These are phyloP conservation scores for Tribolium freemani DNA, from an alignment of 2,888 invertebrate genomes.

Conservation along the genomic window DNA sequence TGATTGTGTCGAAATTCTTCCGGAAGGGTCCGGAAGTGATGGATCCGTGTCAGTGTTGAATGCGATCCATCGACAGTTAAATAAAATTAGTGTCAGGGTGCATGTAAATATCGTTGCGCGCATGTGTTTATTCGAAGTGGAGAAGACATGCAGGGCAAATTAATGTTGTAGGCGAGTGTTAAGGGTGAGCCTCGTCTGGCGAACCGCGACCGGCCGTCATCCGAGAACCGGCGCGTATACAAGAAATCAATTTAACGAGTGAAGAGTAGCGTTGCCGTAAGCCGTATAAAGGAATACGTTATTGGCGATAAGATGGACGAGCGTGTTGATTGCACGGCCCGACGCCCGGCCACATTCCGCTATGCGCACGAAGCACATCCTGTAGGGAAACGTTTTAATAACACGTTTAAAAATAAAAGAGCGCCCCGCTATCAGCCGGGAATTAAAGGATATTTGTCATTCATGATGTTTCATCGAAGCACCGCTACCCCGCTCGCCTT, in stretches of 20 bases:
- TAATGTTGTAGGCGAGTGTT: conserved; percentile 63
- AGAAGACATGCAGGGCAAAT: conserved; percentile 66
- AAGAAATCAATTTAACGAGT: conserved; percentile 62
- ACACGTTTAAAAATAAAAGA: conserved; percentile 57
- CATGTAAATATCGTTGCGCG: conserved; percentile 60
- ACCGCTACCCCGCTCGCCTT: conserved; percentile 27
- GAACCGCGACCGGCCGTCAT: conserved; percentile 58
- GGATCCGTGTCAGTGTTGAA: conserved; percentile 48
- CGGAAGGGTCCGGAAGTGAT: conserved; percentile 37
- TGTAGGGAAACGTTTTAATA: conserved; percentile 56
- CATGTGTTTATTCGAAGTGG: conserved; percentile 60
- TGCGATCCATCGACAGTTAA: conserved; percentile 57
- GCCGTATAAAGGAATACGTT: conserved; percentile 64
- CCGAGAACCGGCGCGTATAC: conserved; percentile 53
- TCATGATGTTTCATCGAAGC: conserved; percentile 54
- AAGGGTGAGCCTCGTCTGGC: conserved; percentile 60
- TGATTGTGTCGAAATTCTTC: conserved; percentile 17
- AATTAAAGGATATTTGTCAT: conserved; percentile 62
- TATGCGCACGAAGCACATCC: conserved; percentile 50
- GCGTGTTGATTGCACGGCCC: conserved; percentile 62
- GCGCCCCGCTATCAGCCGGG: conserved; percentile 50
- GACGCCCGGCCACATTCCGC: conserved; percentile 51
- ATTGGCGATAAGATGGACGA: conserved; percentile 64
- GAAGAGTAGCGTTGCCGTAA: conserved; percentile 55
- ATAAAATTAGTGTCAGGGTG: conserved; percentile 60